Conservation (phyloP, 2,113 vertebrate species). For the Psettodes erumei region DNA sequence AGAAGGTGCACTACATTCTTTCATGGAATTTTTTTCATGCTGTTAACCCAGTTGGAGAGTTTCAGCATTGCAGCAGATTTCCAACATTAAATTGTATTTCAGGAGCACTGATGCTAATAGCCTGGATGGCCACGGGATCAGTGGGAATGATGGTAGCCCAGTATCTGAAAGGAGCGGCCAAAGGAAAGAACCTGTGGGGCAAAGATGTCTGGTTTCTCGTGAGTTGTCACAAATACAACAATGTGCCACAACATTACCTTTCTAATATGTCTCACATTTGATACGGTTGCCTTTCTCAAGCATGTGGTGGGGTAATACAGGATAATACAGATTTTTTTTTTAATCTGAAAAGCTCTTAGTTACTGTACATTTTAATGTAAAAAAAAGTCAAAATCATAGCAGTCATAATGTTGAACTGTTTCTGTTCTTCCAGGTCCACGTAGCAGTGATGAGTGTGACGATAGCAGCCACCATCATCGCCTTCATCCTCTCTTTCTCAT, state of each 20-base stretch:
- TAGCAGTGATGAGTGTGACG: constrained; percentile 78
- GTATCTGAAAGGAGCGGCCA: constrained; percentile 70
- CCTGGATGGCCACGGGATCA: constrained; percentile 85
- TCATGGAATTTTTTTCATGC: neutral
- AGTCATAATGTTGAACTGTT: neutral
- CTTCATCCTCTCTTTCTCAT: constrained; percentile 81
- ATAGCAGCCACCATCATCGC: constrained; percentile 73
- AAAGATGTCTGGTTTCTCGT: constrained; percentile 86
- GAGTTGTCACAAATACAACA: constrained; percentile 23
- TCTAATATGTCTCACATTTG: neutral
- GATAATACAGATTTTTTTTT: no score
- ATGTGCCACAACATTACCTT: neutral
- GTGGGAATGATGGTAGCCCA: constrained; percentile 85
- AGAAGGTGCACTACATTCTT: no score
- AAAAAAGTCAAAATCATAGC: no score
- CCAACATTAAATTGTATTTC: neutral
- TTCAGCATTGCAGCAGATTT: neutral
- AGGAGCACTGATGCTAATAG: constrained; percentile 85
- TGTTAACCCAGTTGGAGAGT: neutral
- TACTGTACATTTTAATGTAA: no score
- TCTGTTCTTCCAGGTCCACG: constrained; percentile 76
- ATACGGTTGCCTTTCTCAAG: neutral
- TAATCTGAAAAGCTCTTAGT: no score
- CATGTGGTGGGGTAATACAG: no score
- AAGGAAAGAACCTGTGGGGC: constrained; percentile 48